Evolutionary conservation across 2,888 invertebrate genomes (phyloP), one percentile per base, ranked within the genome.

Genomic region (Pyrocoelia pectoralis): DNA sequence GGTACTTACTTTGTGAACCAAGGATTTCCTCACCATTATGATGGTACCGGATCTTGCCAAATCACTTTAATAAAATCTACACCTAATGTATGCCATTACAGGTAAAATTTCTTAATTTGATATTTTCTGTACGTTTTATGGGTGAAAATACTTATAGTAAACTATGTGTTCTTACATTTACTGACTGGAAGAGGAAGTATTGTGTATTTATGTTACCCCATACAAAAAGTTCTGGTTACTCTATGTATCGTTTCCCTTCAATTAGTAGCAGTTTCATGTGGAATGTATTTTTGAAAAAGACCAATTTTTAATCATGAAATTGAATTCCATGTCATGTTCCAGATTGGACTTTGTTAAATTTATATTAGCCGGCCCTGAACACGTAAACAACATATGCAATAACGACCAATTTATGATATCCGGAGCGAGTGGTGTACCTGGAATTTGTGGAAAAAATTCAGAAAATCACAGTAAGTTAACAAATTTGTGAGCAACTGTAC

Each of bases 331-430:
- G n/a, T n/a, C n/a, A n/a, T n/a, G n/a, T 75, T 79, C 3, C 74
- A 91, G 92, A 74, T 79, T 94, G 74, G 94, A 95, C 77, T 89
- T 95, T 74, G 89, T 90, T 67, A 87, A 91, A 61, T 92, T 95
- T 75, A 85, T 86, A 2, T 85, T 93, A 55, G 86, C 89, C 28
- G 92, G 91, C 0, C 94, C 94, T 0, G 93, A 94, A 73, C 81
- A 85, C 0, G 82, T 86, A 43, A 91, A 94, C 81, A 87, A 94
- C 75, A 86, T 92, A 1, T 94, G 94, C 76, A 90, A 89, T 74
- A 91, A 89, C 68, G 95, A 95, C 77, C 94, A 94, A 74, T 91
- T 95, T 72, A 89, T 94, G 33, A 90, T 94, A 2, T 93, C 93
- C 0, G 94, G 94, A 0, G 91, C 92, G 0, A 91, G 88, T 75